Percentiles rank a stretch among this genome's conserved stretches.
These are phyloP conservation scores for Anticlea derivata DNA, from an alignment of 2,888 invertebrate species.

Conservation along the genomic window DNA sequence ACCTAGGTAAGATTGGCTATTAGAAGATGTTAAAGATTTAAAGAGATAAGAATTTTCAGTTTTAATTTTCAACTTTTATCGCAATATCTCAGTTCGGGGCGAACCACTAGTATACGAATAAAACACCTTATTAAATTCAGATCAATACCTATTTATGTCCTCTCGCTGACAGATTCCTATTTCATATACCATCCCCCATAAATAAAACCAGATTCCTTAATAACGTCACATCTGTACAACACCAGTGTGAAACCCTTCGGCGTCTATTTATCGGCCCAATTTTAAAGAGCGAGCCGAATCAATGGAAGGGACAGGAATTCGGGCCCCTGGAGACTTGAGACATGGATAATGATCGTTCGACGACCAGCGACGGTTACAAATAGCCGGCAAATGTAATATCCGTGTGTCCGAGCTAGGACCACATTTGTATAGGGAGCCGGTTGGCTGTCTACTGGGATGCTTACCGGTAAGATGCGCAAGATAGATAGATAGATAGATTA, in stretches of 20 bases:
- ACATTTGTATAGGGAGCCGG: constrained; percentile 2
- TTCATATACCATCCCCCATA: too few species aligned
- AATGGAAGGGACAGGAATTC: constrained; percentile 72
- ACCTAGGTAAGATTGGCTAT: too few species aligned
- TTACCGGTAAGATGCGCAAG: too few species aligned
- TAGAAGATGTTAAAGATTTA: too few species aligned
- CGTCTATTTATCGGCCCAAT: constrained; percentile 68
- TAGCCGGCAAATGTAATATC: constrained; percentile 83
- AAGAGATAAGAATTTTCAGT: too few species aligned
- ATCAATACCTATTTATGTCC: too few species aligned
- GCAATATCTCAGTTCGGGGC: too few species aligned
- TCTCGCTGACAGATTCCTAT: too few species aligned
- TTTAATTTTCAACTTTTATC: too few species aligned
- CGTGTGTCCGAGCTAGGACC: constrained; percentile 63
- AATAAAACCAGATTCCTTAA: constrained; percentile 15
- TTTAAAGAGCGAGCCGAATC: constrained; percentile 65
- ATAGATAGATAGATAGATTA: too few species aligned
- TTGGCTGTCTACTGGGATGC: background rate
- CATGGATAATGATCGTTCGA: constrained; percentile 78
- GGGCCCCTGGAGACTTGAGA: constrained; percentile 67
- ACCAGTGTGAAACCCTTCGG: constrained; percentile 46
- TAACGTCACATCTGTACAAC: constrained; percentile 49
- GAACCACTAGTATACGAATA: too few species aligned
- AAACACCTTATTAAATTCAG: too few species aligned
- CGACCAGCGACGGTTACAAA: constrained; percentile 79